Evolutionary conservation across 64 coral and sea anemone species (phyloP), one percentile per base, ranked within the genome.

Genomic region (Platygyra sinensis): DNA sequence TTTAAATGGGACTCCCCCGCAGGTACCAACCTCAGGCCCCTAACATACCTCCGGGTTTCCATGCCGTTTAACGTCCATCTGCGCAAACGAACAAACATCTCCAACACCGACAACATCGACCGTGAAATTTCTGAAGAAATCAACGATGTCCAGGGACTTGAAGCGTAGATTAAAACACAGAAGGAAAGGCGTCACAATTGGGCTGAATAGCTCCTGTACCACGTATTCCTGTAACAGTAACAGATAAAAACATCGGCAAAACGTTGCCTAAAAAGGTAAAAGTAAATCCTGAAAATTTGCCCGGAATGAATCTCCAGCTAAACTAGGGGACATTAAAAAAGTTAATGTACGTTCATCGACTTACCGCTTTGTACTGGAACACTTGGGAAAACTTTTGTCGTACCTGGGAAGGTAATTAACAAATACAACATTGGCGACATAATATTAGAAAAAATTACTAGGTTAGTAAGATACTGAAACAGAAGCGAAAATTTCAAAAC

Each of bases 51-150:
- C 97, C 20, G 97, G 97, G 73, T 99, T 99, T 61, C 97, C 97
- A 79, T 99, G 97, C 75, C 95, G 95, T 75, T 95, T 95, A 16
- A 99, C 97, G 55, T 99, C 97, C 73, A 99, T 84, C 60, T 99
- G 97, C 15, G 97, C 97, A 74, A 99, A 99, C 3, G 97, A 99
- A 76, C 97, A 99, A 31, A 99, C 97, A 93, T 99, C 97, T 20
- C 97, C 97, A 19, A 99, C 97, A 84, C 97, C 97, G 29, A 99
- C 97, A 75, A 99, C 97, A 79, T 99, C 97, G 4, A 99, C 97
- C 29, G 97, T 99, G 73, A 99, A 99, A 87, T 99, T 95, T 77
- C 94, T 91, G 64, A 95, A 99, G 60, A 99, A 99, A 74, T 99
- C 97, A 69, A 99, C 97, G 30, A 99, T 95, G 51, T 99, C 97